Percentiles rank a stretch among this genome's conserved stretches.
These are phyloP conservation scores for Dilophus febrilis DNA, from an alignment of 2,888 invertebrate genomes.

Conservation along the genomic window DNA sequence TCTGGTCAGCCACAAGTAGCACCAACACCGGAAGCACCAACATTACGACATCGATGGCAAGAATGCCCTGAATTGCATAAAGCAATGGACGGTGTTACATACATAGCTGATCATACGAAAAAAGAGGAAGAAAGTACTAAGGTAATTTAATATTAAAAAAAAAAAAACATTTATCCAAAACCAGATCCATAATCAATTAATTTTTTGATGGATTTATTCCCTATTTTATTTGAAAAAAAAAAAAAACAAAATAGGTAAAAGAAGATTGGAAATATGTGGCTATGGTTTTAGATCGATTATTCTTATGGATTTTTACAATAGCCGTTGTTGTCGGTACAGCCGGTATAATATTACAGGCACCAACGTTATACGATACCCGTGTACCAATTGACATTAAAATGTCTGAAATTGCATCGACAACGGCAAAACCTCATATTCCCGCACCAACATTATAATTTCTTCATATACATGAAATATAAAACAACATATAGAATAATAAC, in stretches of 20 bases:
- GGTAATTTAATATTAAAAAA: constrained; percentile 40
- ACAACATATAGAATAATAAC: background rate
- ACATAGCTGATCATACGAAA: constrained; percentile 83
- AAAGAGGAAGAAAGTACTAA: constrained; percentile 82
- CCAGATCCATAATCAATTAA: background rate
- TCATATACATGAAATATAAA: background rate
- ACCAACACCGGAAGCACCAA: constrained; percentile 35
- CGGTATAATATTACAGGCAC: constrained; percentile 87
- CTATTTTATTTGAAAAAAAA: background rate
- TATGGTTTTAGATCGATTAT: constrained; percentile 91
- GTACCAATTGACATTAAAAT: constrained; percentile 74
- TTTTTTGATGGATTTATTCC: too few species aligned
- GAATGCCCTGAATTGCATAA: constrained; percentile 83
- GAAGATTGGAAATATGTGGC: constrained; percentile 99
- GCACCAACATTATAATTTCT: constrained; percentile 27
- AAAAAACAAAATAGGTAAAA: constrained; percentile 47
- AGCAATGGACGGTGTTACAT: constrained; percentile 81
- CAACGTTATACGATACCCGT: constrained; percentile 82
- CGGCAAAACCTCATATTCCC: constrained; percentile 57
- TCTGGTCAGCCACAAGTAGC: constrained; percentile 34
- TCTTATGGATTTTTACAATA: constrained; percentile 93
- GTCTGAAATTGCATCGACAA: constrained; percentile 77
- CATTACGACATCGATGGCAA: constrained; percentile 56
- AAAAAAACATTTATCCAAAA: too few species aligned
- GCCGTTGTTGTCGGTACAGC: constrained; percentile 89